These are phyloP conservation scores for Drosophila rhopaloa DNA, from an alignment of 1,140 invertebrate species.

Conservation along the genomic window DNA sequence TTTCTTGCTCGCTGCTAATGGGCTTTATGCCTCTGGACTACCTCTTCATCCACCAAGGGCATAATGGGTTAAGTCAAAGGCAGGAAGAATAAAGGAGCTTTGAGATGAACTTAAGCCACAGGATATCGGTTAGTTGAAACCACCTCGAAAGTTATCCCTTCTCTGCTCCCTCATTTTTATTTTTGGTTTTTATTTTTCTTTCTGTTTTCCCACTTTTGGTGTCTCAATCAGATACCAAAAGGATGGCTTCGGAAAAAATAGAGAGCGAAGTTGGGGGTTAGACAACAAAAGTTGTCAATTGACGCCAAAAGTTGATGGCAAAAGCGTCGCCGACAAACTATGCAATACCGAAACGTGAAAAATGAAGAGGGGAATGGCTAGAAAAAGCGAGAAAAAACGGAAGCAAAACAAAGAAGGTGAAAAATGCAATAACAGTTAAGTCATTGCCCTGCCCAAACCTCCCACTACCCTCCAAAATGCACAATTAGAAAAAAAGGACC, in stretches of 20 bases:
- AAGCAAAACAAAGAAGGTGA: conserved; percentile 61
- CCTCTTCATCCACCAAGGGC: conserved; percentile 8
- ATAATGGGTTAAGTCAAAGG: not conserved
- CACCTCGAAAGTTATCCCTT: conserved; percentile 9
- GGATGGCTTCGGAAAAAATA: conserved; percentile 34
- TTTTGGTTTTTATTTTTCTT: conserved; percentile 29
- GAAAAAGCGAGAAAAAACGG: conserved; percentile 12
- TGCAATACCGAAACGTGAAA: conserved; percentile 41
- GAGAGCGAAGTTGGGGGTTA: conserved; percentile 16
- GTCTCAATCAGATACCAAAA: conserved; percentile 77
- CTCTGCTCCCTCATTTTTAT: conserved; percentile 3
- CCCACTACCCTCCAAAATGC: not conserved
- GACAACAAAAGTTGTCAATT: conserved; percentile 79
- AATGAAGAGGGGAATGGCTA: conserved; percentile 5
- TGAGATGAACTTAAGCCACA: conserved; percentile 2
- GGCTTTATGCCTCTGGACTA: conserved; percentile 19
- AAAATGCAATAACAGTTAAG: conserved; percentile 80
- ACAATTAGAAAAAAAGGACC: no score
- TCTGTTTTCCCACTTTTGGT: conserved; percentile 57
- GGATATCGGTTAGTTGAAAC: conserved; percentile 38
- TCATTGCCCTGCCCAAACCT: conserved; percentile 57
- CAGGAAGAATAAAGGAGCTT: conserved; percentile 2
- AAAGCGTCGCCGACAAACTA: conserved; percentile 50
- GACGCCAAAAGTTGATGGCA: conserved; percentile 76
- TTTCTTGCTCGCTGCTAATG: conserved; percentile 54